Percentiles rank a stretch among this genome's conserved stretches.
phyloP scores from a whole-genome alignment of 2,797 vertebrate genomes.

The Ciconia nigra region DNA sequence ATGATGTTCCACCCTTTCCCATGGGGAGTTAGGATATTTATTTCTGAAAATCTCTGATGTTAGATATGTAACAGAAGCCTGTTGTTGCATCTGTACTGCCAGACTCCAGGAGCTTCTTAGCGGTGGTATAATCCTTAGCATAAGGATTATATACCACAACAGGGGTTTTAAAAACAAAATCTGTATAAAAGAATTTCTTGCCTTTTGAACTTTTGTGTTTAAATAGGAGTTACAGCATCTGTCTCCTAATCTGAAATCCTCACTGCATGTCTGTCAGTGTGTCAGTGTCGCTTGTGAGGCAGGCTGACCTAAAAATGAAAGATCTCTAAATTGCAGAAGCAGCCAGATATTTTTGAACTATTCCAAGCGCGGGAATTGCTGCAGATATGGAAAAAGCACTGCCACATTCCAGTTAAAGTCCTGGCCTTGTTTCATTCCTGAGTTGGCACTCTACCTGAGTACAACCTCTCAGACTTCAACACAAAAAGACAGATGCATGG shows the following conservation, averaged over 20 bases:
- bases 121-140: neutral
- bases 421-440: neutral
- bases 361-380: conserved; percentile 18
- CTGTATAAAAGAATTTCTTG: neutral
- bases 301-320: conserved; percentile 29
- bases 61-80: neutral
- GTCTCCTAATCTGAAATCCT: neutral
- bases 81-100: neutral
- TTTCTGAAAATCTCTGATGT: conserved; percentile 11
- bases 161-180: neutral
- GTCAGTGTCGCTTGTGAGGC: neutral
- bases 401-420: neutral
- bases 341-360: conserved; percentile 29
- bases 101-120: neutral
- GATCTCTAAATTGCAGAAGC: conserved; percentile 14
- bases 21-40: neutral
- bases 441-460: neutral
- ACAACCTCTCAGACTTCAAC: neutral
- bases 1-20: neutral
- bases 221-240: neutral
- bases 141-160: neutral
- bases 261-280: neutral
- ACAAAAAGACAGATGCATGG: neutral
- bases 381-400: neutral
- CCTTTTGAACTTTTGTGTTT: conserved; percentile 22